Percentiles rank a stretch among this genome's conserved stretches.
Conservation (phyloP, 2,113 vertebrate species). For the Lepus americanus region DNA sequence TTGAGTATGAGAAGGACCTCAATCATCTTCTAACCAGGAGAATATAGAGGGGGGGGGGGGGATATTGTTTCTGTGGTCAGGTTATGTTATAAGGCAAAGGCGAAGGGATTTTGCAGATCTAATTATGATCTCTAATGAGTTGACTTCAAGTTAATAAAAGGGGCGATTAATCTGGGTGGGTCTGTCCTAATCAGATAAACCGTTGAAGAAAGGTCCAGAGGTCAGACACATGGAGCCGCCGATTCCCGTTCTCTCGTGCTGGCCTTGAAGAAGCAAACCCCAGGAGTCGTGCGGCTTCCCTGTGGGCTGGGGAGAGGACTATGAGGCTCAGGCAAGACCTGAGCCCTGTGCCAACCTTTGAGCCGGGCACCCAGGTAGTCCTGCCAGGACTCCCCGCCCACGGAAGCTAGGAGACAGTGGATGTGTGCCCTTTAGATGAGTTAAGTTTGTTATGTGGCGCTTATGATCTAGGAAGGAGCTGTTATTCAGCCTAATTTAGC, state of each 20-base stretch:
- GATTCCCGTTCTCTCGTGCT: background rate
- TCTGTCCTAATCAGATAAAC: constrained; percentile 48
- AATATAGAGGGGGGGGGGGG: background rate
- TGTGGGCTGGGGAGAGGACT: background rate
- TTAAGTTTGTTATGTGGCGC: background rate
- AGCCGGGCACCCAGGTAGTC: background rate
- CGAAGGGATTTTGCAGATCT: background rate
- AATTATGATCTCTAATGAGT: constrained; percentile 47
- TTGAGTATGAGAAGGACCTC: background rate
- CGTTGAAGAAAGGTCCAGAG: background rate
- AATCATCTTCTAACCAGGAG: background rate
- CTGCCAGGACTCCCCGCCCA: background rate
- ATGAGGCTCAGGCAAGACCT: background rate
- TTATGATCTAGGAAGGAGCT: background rate
- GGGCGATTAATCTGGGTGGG: background rate
- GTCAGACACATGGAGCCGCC: background rate
- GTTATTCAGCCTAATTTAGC: background rate
- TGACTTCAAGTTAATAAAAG: constrained; percentile 33
- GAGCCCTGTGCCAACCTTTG: background rate
- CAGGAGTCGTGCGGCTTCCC: too few species aligned
- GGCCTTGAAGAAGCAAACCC: background rate
- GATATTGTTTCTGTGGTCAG: background rate
- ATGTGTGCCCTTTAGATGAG: background rate
- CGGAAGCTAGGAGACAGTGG: background rate
- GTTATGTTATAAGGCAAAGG: background rate